phyloP scores from a whole-genome alignment of 2,113 vertebrate species.

The Oryzias woworae region DNA sequence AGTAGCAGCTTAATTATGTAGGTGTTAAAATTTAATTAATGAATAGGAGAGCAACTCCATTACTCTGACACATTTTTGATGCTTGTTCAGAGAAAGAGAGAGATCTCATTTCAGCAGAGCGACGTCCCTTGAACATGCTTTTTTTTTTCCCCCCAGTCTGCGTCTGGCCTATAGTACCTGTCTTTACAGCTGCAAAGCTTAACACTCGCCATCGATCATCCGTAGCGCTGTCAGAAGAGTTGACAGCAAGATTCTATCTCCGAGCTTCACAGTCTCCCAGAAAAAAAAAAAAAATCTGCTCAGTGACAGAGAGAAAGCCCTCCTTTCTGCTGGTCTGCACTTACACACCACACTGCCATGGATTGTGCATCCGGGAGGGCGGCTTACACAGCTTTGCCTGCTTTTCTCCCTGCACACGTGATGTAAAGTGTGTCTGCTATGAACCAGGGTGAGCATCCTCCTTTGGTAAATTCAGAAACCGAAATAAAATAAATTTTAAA shows the following conservation, averaged over 20 bases:
- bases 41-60: slow-evolving; percentile 75
- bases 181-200: slow-evolving; percentile 43
- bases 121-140: slow-evolving; percentile 44
- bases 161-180: slow-evolving; percentile 30
- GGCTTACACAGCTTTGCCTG: background rate
- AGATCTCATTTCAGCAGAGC: slow-evolving; percentile 41
- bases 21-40: slow-evolving; percentile 88
- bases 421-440: slow-evolving; percentile 1
- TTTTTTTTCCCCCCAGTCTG: background rate
- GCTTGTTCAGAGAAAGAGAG: slow-evolving; percentile 32
- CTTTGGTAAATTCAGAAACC: too few relatives aligned
- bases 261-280: slow-evolving; percentile 2
- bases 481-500: too few relatives aligned
- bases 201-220: slow-evolving; percentile 61
- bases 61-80: slow-evolving; percentile 78
- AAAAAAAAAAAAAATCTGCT: slow-evolving; percentile 1
- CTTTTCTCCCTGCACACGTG: background rate
- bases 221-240: slow-evolving; percentile 40
- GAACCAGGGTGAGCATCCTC: too few relatives aligned
- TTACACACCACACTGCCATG: slow-evolving; percentile 9
- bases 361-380: slow-evolving; percentile 1
- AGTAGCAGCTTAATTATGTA: slow-evolving; percentile 84
- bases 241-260: slow-evolving; percentile 48
- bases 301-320: slow-evolving; percentile 21
- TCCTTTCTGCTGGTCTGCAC: slow-evolving; percentile 44